These are phyloP conservation scores for Platorchestia sp. DNA, from an alignment of 1,140 invertebrate species.

Conservation along the genomic window DNA sequence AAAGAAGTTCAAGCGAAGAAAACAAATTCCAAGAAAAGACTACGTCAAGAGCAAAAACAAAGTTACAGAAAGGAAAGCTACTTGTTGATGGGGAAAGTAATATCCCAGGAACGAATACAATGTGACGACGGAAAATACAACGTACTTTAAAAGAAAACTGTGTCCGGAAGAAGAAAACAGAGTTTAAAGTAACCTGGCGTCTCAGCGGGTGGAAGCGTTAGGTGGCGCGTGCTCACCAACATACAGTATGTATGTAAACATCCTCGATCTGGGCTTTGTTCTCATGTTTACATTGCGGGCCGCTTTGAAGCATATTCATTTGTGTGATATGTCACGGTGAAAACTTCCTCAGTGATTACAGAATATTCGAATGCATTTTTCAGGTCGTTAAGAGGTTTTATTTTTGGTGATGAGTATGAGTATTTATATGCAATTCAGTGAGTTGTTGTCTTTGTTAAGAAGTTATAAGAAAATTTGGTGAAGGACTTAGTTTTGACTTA, in stretches of 20 bases:
- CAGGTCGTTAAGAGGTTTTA: too few relatives aligned
- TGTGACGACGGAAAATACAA: too few relatives aligned
- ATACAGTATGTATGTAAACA: not conserved
- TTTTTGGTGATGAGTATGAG: too few relatives aligned
- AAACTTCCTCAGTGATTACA: not conserved
- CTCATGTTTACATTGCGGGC: not conserved
- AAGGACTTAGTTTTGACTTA: too few relatives aligned
- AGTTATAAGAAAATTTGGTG: too few relatives aligned
- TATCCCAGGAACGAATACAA: too few relatives aligned
- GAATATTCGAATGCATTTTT: not conserved
- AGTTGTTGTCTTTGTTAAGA: too few relatives aligned
- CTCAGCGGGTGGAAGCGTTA: not conserved
- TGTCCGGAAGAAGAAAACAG: not conserved
- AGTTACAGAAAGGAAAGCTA: too few relatives aligned
- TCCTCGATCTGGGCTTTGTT: not conserved
- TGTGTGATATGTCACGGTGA: not conserved
- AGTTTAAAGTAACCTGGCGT: not conserved
- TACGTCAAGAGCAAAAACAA: too few relatives aligned
- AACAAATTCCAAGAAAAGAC: not conserved
- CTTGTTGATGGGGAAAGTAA: too few relatives aligned
- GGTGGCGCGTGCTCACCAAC: not conserved
- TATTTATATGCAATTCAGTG: too few relatives aligned
- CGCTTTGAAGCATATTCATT: not conserved
- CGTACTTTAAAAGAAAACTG: too few relatives aligned
- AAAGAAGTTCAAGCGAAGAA: not conserved